Percentiles rank a stretch among this genome's conserved stretches.
Evolutionary conservation across 1,140 invertebrate genomes (phyloP).

Genomic region (Asbolus verrucosus): DNA sequence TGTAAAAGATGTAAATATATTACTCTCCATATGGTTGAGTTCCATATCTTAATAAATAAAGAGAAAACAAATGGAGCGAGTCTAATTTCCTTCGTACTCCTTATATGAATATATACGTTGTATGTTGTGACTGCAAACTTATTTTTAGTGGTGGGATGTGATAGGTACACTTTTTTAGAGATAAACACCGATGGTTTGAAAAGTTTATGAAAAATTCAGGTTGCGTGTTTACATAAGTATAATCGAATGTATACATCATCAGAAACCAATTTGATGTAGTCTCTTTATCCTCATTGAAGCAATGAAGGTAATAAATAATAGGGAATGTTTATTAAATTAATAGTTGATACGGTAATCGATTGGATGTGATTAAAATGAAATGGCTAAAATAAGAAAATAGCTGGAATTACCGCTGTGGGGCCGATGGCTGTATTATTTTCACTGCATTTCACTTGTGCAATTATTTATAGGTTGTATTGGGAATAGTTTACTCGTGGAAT

Average conservation of each 20-base stretch:
- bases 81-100: no score
- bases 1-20: no score
- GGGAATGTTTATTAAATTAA: slow-evolving; percentile 1
- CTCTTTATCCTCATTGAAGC: no score
- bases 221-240: slow-evolving; percentile 32
- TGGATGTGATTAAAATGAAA: not conserved
- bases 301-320: no score
- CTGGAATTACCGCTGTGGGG: not conserved
- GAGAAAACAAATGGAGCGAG: no score
- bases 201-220: slow-evolving; percentile 10
- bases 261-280: not conserved
- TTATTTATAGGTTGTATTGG: not conserved
- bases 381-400: slow-evolving; percentile 7
- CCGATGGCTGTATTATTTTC: not conserved
- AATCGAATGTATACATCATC: slow-evolving; percentile 23
- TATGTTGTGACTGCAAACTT: slow-evolving; percentile 1
- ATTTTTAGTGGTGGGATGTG: slow-evolving; percentile 8
- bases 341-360: not conserved
- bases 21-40: no score
- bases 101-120: no score
- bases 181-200: not conserved
- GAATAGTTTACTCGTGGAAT: slow-evolving; percentile 8
- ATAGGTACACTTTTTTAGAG: no score
- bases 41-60: no score
- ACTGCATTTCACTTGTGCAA: not conserved